phyloP scores from a whole-genome alignment of 2,888 invertebrate genomes.

The Megastigmus dorsalis region DNA sequence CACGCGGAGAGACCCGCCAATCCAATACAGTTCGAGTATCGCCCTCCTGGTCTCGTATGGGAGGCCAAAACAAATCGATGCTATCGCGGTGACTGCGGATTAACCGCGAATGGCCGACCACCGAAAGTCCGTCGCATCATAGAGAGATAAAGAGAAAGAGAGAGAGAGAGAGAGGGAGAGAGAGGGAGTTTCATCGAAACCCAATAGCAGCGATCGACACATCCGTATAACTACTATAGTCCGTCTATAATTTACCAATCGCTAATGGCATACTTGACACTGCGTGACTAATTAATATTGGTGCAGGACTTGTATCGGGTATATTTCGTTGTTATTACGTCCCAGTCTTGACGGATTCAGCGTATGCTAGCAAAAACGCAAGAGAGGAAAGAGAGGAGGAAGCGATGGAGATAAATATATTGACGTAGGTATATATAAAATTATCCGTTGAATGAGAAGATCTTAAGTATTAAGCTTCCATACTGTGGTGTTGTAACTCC shows the following conservation, averaged over 20 bases:
- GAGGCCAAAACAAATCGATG: conserved; percentile 1
- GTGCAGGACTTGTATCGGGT: no score
- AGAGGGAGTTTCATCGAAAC: no score
- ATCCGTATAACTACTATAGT: not conserved
- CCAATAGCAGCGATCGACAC: not conserved
- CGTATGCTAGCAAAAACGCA: not conserved
- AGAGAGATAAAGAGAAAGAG: no score
- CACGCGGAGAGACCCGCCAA: no score
- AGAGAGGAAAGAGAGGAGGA: not conserved
- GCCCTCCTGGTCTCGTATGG: not conserved
- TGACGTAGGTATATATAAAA: no score
- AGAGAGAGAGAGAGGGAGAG: no score
- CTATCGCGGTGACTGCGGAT: no score
- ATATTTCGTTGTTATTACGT: no score
- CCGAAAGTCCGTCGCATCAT: no score
- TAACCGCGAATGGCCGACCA: not conserved
- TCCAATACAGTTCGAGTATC: not conserved
- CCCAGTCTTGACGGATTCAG: not conserved
- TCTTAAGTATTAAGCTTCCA: no score
- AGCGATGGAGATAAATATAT: not conserved
- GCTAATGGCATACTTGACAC: conserved; percentile 17
- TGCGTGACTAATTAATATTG: conserved; percentile 37
- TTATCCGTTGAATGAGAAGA: no score
- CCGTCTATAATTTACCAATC: conserved; percentile 17
- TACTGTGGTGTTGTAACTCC: no score